phyloP scores from a whole-genome alignment of 2,888 invertebrate genomes.

The Barypeithes pellucidus region DNA sequence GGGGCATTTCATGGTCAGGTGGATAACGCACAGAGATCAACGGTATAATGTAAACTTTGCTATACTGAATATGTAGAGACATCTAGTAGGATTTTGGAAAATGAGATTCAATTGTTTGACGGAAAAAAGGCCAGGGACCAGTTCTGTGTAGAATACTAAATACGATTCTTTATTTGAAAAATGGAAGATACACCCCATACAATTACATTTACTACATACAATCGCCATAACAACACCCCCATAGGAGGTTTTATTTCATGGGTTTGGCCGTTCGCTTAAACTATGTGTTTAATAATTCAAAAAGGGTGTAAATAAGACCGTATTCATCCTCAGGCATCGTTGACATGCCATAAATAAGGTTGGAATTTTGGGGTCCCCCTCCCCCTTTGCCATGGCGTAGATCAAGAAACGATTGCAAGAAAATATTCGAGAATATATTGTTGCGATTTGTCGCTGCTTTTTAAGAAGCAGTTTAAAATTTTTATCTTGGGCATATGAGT shows the following conservation, averaged over 20 bases:
- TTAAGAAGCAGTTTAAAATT: neutral
- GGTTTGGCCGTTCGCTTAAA: constrained; percentile 14
- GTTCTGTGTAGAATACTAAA: neutral
- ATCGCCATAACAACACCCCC: constrained; percentile 29
- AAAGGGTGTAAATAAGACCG: constrained; percentile 36
- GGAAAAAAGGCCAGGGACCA: neutral
- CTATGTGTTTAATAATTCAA: constrained; percentile 39
- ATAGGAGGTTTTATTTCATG: constrained; percentile 13
- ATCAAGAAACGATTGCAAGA: constrained; percentile 4
- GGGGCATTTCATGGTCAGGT: too few relatives aligned
- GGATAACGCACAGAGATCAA: too few relatives aligned
- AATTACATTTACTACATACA: constrained; percentile 19
- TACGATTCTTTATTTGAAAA: neutral
- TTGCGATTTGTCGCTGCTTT: neutral
- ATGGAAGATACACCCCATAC: neutral
- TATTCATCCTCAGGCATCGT: constrained; percentile 6
- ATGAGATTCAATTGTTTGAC: too few relatives aligned
- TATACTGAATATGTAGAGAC: too few relatives aligned
- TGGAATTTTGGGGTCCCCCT: neutral
- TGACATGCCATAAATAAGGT: constrained; percentile 29
- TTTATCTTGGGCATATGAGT: neutral
- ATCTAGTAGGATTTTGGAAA: too few relatives aligned
- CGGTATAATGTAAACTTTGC: too few relatives aligned
- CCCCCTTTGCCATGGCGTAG: neutral
- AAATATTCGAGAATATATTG: neutral